phyloP scores from a whole-genome alignment of 2,113 vertebrate genomes.

The Thymallus thymallus region DNA sequence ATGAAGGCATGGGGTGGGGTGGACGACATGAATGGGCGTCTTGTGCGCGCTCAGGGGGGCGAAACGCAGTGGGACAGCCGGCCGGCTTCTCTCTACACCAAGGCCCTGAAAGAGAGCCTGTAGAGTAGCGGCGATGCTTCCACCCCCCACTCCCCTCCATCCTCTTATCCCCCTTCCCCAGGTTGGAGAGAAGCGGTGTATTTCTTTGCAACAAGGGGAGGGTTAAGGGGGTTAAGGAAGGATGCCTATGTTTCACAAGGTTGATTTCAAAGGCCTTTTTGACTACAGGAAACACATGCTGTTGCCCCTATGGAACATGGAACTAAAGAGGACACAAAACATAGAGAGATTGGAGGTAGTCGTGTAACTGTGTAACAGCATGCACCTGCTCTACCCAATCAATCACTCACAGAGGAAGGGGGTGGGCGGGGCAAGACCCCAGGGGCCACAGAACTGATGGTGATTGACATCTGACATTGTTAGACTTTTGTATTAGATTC shows the following conservation, averaged over 20 bases:
- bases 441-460: slow-evolving; percentile 35
- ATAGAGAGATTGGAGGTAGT: slow-evolving; percentile 43
- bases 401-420: background rate
- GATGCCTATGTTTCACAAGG: slow-evolving; percentile 51
- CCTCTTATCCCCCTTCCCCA: slow-evolving; percentile 24
- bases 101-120: slow-evolving; percentile 64
- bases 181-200: slow-evolving; percentile 37
- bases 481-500: slow-evolving; percentile 6
- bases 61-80: slow-evolving; percentile 63
- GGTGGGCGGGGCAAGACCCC: slow-evolving; percentile 10
- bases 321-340: slow-evolving; percentile 61
- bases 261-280: slow-evolving; percentile 70
- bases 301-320: slow-evolving; percentile 55
- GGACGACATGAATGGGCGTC: slow-evolving; percentile 63
- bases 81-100: slow-evolving; percentile 55
- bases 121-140: slow-evolving; percentile 23
- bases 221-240: background rate
- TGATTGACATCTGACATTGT: slow-evolving; percentile 51
- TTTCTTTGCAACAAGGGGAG: slow-evolving; percentile 39
- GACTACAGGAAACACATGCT: slow-evolving; percentile 59
- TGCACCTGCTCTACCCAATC: slow-evolving; percentile 65
- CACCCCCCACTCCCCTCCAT: slow-evolving; percentile 27
- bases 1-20: background rate
- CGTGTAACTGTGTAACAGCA: slow-evolving; percentile 65
- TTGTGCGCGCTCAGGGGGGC: slow-evolving; percentile 68